phyloP scores from a whole-genome alignment of 2,888 invertebrate species.

The Oconnorella tubifera region DNA sequence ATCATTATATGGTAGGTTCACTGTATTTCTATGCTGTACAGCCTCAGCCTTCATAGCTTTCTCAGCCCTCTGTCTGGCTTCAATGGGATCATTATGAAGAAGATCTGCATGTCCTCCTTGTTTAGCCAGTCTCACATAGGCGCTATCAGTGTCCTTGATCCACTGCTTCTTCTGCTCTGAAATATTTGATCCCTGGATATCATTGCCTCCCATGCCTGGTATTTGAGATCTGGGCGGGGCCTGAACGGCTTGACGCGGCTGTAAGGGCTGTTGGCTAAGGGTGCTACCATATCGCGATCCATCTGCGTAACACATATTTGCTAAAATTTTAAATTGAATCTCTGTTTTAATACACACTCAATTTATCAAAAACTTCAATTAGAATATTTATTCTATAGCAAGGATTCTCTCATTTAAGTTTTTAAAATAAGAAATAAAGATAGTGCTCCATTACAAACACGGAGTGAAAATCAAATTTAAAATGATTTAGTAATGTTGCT shows the following conservation, averaged over 20 bases:
- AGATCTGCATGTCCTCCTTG: constrained; percentile 52
- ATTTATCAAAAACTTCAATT: no score
- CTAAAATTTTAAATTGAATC: neutral
- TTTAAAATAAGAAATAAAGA: no score
- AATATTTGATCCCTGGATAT: constrained; percentile 1
- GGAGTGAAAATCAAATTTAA: no score
- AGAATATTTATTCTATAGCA: no score
- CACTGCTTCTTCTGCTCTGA: constrained; percentile 4
- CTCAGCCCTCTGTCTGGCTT: neutral
- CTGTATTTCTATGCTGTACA: neutral
- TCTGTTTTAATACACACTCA: no score
- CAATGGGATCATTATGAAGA: constrained; percentile 25
- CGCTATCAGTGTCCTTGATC: constrained; percentile 47
- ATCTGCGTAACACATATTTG: neutral
- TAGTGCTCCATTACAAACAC: no score
- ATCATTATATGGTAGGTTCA: neutral
- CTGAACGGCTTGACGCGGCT: constrained; percentile 61
- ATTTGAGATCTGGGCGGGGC: constrained; percentile 10
- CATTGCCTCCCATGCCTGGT: constrained; percentile 4
- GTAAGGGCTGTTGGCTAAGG: neutral
- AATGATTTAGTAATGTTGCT: no score
- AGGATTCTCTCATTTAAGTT: no score
- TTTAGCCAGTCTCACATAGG: constrained; percentile 51
- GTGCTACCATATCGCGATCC: neutral
- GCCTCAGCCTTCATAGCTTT: neutral